Evolutionary conservation across 2,113 vertebrate species (phyloP).

Genomic region (Xiphias gladius): DNA sequence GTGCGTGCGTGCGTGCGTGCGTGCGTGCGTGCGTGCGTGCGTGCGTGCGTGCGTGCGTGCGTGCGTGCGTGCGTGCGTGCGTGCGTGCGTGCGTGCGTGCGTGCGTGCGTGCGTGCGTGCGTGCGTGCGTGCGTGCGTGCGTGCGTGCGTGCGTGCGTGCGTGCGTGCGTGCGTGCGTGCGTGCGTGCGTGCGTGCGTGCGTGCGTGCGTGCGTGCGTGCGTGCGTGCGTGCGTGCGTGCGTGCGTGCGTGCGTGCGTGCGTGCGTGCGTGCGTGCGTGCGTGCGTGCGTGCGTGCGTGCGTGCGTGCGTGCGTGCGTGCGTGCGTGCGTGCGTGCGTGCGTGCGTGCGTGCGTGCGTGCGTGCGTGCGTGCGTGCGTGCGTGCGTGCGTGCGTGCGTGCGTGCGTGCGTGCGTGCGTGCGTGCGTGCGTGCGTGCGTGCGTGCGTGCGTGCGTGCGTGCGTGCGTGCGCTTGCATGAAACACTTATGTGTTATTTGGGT

Average conservation of each 20-base stretch:
- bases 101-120: constrained; percentile 4
- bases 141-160: neutral
- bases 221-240: neutral
- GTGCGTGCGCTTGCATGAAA: constrained; percentile 26
- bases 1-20: constrained; percentile 9
- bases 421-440: constrained; percentile 11
- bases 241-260: constrained; percentile 9
- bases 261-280: constrained; percentile 4
- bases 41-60: neutral
- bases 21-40: constrained; percentile 4
- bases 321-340: constrained; percentile 9
- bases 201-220: neutral
- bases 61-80: neutral
- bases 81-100: constrained; percentile 9
- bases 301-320: neutral
- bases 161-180: constrained; percentile 9
- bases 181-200: constrained; percentile 4
- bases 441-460: constrained; percentile 2
- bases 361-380: neutral
- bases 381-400: neutral
- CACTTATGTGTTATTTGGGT: constrained; percentile 59
- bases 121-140: neutral
- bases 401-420: constrained; percentile 2
- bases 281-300: neutral
- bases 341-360: constrained; percentile 4